A percentile compares a stretch with the other conserved stretches of the same genome.
phyloP scores from a whole-genome alignment of 2,113 vertebrate species.

The Canis aureus region DNA sequence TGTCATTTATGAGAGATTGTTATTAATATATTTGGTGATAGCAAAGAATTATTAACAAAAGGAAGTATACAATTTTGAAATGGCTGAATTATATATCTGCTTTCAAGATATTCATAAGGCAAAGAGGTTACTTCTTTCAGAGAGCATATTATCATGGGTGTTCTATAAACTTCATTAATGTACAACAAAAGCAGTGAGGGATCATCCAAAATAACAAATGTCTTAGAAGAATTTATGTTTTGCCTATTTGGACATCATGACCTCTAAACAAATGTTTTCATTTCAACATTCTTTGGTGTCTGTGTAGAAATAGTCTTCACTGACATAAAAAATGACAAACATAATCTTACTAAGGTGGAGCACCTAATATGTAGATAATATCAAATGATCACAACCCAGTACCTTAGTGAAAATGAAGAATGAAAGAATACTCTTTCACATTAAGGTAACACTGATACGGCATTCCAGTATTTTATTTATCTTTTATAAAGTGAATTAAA shows the following conservation, averaged over 20 bases:
- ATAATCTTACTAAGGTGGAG: background rate
- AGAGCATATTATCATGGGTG: background rate
- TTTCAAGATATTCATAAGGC: background rate
- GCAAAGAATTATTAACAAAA: conserved; percentile 49
- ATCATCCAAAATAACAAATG: conserved; percentile 16
- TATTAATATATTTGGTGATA: background rate
- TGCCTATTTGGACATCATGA: conserved; percentile 6
- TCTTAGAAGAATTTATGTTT: conserved; percentile 27
- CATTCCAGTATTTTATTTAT: background rate
- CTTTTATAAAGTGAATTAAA: background rate
- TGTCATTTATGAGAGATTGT: background rate
- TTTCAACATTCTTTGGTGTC: background rate
- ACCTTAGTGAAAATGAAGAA: background rate
- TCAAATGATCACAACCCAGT: background rate
- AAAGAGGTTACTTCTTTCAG: background rate
- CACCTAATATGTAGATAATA: background rate
- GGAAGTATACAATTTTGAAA: background rate
- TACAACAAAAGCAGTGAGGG: background rate
- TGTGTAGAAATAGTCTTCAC: conserved; percentile 12
- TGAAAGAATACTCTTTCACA: background rate
- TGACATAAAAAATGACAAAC: background rate
- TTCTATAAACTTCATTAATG: background rate
- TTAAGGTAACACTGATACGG: background rate
- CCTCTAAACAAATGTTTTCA: conserved; percentile 42
- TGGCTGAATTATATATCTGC: background rate